These are phyloP conservation scores for Syngnathus rostellatus DNA, from an alignment of 2,797 vertebrate species.

Conservation along the genomic window DNA sequence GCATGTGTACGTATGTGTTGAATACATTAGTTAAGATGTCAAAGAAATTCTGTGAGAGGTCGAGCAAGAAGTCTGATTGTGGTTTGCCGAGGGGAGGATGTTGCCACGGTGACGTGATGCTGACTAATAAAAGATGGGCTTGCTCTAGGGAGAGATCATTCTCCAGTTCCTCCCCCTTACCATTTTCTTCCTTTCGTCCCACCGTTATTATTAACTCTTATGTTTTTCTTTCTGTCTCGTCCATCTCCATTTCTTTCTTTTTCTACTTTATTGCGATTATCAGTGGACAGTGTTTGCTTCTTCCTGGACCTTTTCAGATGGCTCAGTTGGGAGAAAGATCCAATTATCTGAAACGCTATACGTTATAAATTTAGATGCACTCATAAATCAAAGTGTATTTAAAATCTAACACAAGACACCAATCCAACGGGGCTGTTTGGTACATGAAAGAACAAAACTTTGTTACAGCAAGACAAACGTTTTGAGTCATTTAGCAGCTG, in stretches of 20 bases:
- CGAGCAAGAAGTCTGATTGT: conserved; percentile 70
- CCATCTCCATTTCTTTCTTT: not conserved
- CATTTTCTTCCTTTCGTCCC: conserved; percentile 10
- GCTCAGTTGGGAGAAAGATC: not conserved
- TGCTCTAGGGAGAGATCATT: conserved; percentile 36
- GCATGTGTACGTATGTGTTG: conserved; percentile 14
- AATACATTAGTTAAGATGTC: conserved; percentile 71
- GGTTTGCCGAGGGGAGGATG: conserved; percentile 59
- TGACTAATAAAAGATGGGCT: conserved; percentile 64
- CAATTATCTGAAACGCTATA: not conserved
- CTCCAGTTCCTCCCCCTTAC: conserved; percentile 21
- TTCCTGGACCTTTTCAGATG: not conserved
- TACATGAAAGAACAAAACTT: conserved; percentile 3
- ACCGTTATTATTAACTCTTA: conserved; percentile 10
- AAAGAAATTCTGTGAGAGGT: conserved; percentile 69
- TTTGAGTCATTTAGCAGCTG: no score
- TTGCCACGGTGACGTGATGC: conserved; percentile 78
- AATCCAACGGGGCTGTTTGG: conserved; percentile 3
- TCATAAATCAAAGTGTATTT: not conserved
- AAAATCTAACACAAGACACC: conserved; percentile 5
- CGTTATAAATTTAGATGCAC: conserved; percentile 3
- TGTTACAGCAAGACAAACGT: no score
- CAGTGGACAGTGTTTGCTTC: not conserved
- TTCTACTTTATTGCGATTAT: not conserved
- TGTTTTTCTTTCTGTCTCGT: not conserved